Evolutionary conservation across 2,113 vertebrate genomes (phyloP), one percentile per base, ranked within the genome.

Genomic region (Sialia sialis): DNA sequence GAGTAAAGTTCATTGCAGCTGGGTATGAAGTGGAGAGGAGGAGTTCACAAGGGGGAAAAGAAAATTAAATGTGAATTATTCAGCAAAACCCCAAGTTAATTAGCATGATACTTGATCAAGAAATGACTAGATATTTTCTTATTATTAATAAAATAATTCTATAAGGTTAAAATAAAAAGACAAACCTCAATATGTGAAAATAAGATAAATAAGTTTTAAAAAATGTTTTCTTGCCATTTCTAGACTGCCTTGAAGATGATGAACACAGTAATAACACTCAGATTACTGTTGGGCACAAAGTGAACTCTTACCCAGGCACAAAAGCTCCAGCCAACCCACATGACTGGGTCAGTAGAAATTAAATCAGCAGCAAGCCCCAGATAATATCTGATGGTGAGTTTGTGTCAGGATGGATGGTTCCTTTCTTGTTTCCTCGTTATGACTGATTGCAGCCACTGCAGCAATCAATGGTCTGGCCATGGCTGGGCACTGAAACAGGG

Each of bases 261-360:
- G 68, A 90, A 88, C 72, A 22, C 43, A 67, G 85, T 94, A 94
- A 95, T 95, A 94, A 94, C 29, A 39, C 55, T 13, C 4, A 88
- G 75, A 67, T 94, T 90, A 93, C 55, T 60, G 55, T 1, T 72
- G 89, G 74, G 70, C 75, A 87, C 62, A 19, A 59, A 84, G 89
- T 38, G 91, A 91, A 63, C 78, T 85, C 70, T 26, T 18, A 29
- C 38, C 91, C 48, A 21, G 5, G 2, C 67, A 73, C 63, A 32
- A 83, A 74, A 90, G 59, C 93, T 84, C 30, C 77, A 84, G 78
- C 68, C 78, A 93, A 48, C 70, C 78, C 72, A 54, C 83, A 82
- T 0, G 44, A 76, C 83, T 84, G 85, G 95, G 93, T 98, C 97
- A 97, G 94, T 94, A 95, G 93, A 97, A 98, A 98, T 98, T 96